Percentiles rank a stretch among this genome's conserved stretches.
Conservation (phyloP, 2,797 vertebrate genomes). For the Gymnoscopelus microlampas region DNA sequence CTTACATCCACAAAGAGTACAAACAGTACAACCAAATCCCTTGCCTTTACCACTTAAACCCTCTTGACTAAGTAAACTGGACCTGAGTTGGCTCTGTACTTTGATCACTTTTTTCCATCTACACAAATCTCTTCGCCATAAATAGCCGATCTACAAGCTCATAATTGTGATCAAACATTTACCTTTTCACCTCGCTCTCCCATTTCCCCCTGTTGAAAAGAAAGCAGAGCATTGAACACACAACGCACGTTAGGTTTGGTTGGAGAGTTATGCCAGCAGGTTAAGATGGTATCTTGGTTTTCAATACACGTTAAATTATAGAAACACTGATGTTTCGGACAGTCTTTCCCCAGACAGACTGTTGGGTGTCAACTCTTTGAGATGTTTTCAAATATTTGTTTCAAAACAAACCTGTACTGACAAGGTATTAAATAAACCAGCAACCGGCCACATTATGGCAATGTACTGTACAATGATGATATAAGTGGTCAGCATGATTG, state of each 20-base stretch:
- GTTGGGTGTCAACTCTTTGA: constrained; percentile 5
- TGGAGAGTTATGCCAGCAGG: constrained; percentile 47
- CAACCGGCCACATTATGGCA: too few species aligned
- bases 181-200: constrained; percentile 97
- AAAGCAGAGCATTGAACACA: constrained; percentile 69
- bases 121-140: too few species aligned
- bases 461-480: too few species aligned
- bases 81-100: too few species aligned
- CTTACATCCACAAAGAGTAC: background rate
- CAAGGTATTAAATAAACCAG: constrained; percentile 10
- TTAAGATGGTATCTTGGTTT: constrained; percentile 70
- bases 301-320: constrained; percentile 67
- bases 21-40: too few species aligned
- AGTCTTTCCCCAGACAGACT: constrained; percentile 46
- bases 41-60: too few species aligned
- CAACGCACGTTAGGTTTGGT: constrained; percentile 29
- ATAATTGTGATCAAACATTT: constrained; percentile 54
- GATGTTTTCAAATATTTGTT: constrained; percentile 23
- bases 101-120: too few species aligned
- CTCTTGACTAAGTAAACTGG: too few species aligned
- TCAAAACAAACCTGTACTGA: constrained; percentile 36
- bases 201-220: constrained; percentile 90
- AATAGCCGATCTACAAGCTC: too few species aligned
- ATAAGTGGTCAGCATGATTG: too few species aligned
- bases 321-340: constrained; percentile 55